Base-by-base conservation (phyloP, 2,888 invertebrate species). In the Tetragonula carbonaria region DNA sequence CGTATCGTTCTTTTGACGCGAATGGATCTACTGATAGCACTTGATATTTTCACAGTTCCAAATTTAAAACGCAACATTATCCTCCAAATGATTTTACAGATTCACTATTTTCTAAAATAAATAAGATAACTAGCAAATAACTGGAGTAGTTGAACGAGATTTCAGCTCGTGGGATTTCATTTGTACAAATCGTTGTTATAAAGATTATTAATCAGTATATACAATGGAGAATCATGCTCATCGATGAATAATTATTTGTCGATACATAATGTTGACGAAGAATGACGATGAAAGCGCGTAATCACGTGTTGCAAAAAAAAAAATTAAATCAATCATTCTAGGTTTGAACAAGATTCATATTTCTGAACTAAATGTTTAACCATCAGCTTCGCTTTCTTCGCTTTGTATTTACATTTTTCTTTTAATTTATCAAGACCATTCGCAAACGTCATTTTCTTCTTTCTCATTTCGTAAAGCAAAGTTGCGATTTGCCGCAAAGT, bases 381-480 rank as follows among this genome's bases (percentile, higher is more conserved):
- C 21, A 23, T 14, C 14, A 77, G 3, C 13, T 28, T 45, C 8
- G 18, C 23, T 66, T 81, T 91, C 4, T 82, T 78, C 2, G 92
- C 88, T 50, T 91, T 91, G 5, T 87, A 80, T 6, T 91, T 87
- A 4, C 92, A 90, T 0, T 80, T 76, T 67, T 90, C 74, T 57
- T 92, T 90, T 0, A 93, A 78, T 0, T 93, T 90, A 0, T 91
- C 84, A 8, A 95, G 71, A 23, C 92, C 92, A 0, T 94, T 90
- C 0, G 91, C 57, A 8, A 94, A 63, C 0, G 93, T 90, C 28
- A 83, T 72, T 4, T 93, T 93, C 3, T 93, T 93, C 2, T 84
- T 90, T 2, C 93, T 96, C 0, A 96, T 95, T 68, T 95, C 94
- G 0, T 96, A 96, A 53, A 98, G 33, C 33, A 33, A 33, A 33